Evolutionary conservation across 1,140 invertebrate genomes (phyloP), one percentile per base, ranked within the genome.

Genomic region (Meteorus sp.): DNA sequence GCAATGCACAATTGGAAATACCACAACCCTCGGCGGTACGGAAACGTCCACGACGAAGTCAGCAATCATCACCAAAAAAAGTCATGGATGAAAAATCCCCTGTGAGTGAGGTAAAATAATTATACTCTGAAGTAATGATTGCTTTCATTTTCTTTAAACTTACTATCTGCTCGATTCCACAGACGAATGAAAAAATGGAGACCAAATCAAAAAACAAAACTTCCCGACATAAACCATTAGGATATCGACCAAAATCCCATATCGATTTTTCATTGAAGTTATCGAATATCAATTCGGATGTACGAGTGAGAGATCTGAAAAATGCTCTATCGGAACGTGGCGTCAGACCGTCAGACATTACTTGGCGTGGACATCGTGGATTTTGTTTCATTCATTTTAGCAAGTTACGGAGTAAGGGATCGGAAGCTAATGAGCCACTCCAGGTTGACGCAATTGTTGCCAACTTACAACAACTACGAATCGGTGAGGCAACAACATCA

Each of bases 341-440:
- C 1, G 83, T 88, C 5, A 87, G 85, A 66, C 86, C 85, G 27
- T 84, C 79, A 52, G 81, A 84, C 55, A 88, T 88, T 69, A 85
- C 82, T 9, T 88, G 88, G 87, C 79, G 84, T 71, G 85, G 86
- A 1, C 80, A 75, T 31, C 81, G 82, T 51, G 87, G 87, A 27
- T 84, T 85, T 62, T 88, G 86, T 66, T 86, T 84, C 50, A 71
- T 88, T 22, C 86, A 88, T 64, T 88, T 88, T 72, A 82, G 81
- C 56, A 88, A 87, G 69, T 69, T 81, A 8, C 69, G 71, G 13
- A 67, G 64, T n/a, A 71, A 74, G n/a, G 75, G 72, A 13, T 67
- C 68, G 19, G 70, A 72, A 20, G 62, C 50, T 3, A 75, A 80
- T 35, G 63, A 75, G 17, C 74, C 77, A 3, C 51, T 76, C 15